These are phyloP conservation scores for Cotesia glomerata DNA, from an alignment of 1,140 invertebrate genomes.

Conservation along the genomic window DNA sequence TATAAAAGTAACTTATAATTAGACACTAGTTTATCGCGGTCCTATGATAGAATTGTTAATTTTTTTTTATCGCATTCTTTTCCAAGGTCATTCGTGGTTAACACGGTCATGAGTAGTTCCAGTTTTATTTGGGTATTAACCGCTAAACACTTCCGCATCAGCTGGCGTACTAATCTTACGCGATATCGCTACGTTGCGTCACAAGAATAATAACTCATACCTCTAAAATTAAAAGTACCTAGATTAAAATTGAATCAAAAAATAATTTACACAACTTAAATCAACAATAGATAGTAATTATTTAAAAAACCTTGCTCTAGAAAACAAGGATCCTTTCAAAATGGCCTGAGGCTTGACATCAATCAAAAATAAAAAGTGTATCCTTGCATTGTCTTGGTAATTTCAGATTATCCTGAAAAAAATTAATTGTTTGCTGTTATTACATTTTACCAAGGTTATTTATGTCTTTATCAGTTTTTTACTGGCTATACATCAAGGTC, in stretches of 20 bases:
- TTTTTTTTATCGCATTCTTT: not conserved
- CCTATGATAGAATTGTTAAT: no score
- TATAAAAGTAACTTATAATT: no score
- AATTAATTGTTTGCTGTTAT: no score
- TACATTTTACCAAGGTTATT: no score
- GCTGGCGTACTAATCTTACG: not conserved
- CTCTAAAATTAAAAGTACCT: no score
- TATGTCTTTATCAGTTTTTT: no score
- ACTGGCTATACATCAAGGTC: no score
- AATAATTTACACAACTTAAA: not conserved
- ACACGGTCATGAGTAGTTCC: not conserved
- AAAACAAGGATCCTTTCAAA: slow-evolving; percentile 15
- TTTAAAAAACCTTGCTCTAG: not conserved
- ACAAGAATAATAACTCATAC: no score
- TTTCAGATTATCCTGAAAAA: no score
- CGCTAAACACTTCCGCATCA: not conserved
- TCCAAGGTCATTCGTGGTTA: not conserved
- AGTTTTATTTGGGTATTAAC: not conserved
- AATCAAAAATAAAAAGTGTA: not conserved
- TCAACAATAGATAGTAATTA: not conserved
- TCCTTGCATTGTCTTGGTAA: not conserved
- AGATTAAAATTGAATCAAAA: not conserved
- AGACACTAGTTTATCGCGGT: not conserved
- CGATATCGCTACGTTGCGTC: no score
- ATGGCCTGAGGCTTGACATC: not conserved